Percentiles rank a stretch among this genome's conserved stretches.
These are phyloP conservation scores for Oscheius onirici DNA, from an alignment of 2,888 invertebrate species.

Conservation along the genomic window DNA sequence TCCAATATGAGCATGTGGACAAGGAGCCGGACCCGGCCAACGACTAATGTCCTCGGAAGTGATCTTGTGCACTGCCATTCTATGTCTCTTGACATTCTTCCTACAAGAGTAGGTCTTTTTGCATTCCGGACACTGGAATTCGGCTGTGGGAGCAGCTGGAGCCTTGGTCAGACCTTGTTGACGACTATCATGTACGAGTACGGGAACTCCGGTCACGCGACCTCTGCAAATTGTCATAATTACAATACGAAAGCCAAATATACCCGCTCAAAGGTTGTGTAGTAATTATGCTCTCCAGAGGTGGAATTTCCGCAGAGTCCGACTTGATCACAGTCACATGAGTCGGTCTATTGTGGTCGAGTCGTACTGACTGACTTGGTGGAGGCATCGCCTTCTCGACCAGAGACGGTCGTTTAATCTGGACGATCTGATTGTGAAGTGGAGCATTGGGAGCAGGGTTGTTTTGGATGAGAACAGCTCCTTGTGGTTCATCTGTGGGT, in stretches of 20 bases:
- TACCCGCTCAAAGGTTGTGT: conserved; percentile 37
- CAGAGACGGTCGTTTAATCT: conserved; percentile 8
- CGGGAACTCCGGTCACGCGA: conserved; percentile 20
- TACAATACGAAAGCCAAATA: neutral
- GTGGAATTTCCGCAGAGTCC: conserved; percentile 21
- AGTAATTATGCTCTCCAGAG: conserved; percentile 49
- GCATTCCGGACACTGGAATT: conserved; percentile 55
- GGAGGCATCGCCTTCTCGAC: conserved; percentile 5
- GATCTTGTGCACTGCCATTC: conserved; percentile 64
- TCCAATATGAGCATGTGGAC: conserved; percentile 14
- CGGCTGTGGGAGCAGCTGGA: neutral
- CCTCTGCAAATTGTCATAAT: conserved; percentile 16
- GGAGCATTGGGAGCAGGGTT: neutral
- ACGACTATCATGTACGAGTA: conserved; percentile 8
- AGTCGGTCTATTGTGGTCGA: neutral
- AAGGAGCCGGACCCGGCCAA: conserved; percentile 35
- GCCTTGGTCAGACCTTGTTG: neutral
- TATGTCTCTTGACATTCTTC: conserved; percentile 66
- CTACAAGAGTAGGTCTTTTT: conserved; percentile 60
- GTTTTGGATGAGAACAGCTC: conserved; percentile 13
- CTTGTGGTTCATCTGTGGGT: neutral
- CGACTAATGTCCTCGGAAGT: conserved; percentile 50
- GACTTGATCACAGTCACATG: conserved; percentile 7
- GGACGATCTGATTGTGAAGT: conserved; percentile 13
- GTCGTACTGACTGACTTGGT: neutral